phyloP scores from a whole-genome alignment of 2,113 vertebrate species.

The human (Homo sapiens) region DNA sequence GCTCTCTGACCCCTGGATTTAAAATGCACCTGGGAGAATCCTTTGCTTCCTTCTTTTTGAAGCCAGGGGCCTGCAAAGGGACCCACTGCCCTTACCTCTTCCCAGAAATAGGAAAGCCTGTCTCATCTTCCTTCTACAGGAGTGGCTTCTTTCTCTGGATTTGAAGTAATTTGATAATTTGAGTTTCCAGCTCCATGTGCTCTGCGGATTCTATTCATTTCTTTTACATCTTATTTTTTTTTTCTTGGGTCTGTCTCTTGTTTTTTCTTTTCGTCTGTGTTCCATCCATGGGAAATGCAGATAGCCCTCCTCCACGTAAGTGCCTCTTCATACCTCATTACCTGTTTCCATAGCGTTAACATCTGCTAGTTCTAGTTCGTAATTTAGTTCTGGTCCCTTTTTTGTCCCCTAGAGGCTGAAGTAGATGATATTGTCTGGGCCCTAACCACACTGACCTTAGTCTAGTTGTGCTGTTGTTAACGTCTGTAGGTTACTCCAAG shows the following conservation, averaged over 20 bases:
- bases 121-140: conserved; percentile 43
- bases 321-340: conserved; percentile 85
- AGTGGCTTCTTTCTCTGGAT: conserved; percentile 63
- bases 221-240: conserved; percentile 81
- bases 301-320: conserved; percentile 95
- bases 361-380: conserved; percentile 74
- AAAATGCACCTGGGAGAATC: neutral
- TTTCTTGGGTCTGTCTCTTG: conserved; percentile 83
- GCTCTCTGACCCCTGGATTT: neutral
- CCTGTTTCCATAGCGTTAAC: conserved; percentile 79
- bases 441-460: conserved; percentile 84
- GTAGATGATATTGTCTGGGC: conserved; percentile 60
- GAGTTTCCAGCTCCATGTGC: conserved; percentile 75
- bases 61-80: neutral
- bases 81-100: neutral
- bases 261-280: conserved; percentile 87
- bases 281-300: conserved; percentile 93
- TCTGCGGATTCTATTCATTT: conserved; percentile 78
- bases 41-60: neutral
- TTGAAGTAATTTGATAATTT: conserved; percentile 69
- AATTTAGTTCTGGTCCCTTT: conserved; percentile 69
- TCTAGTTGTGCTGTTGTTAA: conserved; percentile 65
- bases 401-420: conserved; percentile 67
- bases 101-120: neutral
- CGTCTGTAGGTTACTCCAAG: conserved; percentile 62